A percentile compares a stretch with the other conserved stretches of the same genome.
Evolutionary conservation across 1,140 invertebrate species (phyloP).

Genomic region (Nymphalis io): DNA sequence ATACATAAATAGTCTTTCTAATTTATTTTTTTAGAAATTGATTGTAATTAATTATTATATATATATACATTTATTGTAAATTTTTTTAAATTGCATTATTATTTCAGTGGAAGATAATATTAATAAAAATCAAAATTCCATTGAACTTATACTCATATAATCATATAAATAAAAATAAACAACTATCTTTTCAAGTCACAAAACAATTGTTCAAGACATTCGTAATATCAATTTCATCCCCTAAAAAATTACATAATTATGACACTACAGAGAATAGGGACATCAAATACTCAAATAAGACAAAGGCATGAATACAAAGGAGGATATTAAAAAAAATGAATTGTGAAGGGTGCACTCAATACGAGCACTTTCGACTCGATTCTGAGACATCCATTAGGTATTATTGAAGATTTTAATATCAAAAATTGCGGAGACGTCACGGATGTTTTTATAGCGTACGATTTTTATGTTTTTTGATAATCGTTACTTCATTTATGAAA

Average conservation of each 20-base stretch:
- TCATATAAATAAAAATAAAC: not conserved
- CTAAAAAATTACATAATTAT: slow-evolving; percentile 69
- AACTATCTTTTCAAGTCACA: slow-evolving; percentile 11
- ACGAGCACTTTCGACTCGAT: slow-evolving; percentile 61
- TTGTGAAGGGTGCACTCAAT: slow-evolving; percentile 66
- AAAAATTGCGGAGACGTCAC: slow-evolving; percentile 71
- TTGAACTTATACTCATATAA: too few species aligned
- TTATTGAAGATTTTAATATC: slow-evolving; percentile 83
- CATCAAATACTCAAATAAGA: slow-evolving; percentile 74
- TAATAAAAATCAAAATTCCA: too few species aligned
- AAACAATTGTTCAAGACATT: slow-evolving; percentile 51
- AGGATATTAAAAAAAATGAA: slow-evolving; percentile 65
- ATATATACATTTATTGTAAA: too few species aligned
- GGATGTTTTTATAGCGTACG: slow-evolving; percentile 31
- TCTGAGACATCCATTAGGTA: slow-evolving; percentile 80
- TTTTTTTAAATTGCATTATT: too few species aligned
- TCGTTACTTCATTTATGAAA: too few species aligned
- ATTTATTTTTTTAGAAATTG: too few species aligned
- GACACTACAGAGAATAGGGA: slow-evolving; percentile 67
- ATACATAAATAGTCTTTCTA: too few species aligned
- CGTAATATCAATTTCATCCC: slow-evolving; percentile 53
- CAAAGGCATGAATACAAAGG: slow-evolving; percentile 69
- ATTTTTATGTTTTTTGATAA: not conserved
- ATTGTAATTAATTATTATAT: too few species aligned
- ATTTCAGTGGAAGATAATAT: too few species aligned